Conservation (phyloP, 2,888 invertebrate genomes). For the Drosophila nr. perissopoda region DNA sequence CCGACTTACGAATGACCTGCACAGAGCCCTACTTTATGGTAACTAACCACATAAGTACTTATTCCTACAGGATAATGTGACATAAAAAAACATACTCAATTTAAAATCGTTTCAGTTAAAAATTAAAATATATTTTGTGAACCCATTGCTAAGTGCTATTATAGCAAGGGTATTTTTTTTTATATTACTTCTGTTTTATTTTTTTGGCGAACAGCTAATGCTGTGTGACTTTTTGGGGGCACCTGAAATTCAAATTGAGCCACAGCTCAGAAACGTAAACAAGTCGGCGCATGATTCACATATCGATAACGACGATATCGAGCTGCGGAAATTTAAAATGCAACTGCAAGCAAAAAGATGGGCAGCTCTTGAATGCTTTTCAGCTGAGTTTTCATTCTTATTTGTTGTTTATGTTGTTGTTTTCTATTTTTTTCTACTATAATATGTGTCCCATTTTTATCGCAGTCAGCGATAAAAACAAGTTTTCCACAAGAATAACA, state of each 20-base stretch:
- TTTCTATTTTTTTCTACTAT: conserved; percentile 20
- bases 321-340: conserved; percentile 18
- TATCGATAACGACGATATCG: conserved; percentile 50
- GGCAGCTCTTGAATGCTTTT: conserved; percentile 9
- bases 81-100: not conserved
- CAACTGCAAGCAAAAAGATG: conserved; percentile 25
- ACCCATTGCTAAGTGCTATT: not conserved
- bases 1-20: conserved; percentile 1
- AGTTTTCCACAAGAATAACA: conserved; percentile 62
- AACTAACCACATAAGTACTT: not conserved
- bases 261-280: conserved; percentile 34
- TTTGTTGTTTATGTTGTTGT: conserved; percentile 11
- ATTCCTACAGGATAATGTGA: not conserved
- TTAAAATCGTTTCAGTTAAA: not conserved
- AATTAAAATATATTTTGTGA: not conserved
- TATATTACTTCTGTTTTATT: not conserved
- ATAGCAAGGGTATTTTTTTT: not conserved
- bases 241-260: conserved; percentile 30
- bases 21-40: not conserved
- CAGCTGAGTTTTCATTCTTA: conserved; percentile 48
- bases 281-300: conserved; percentile 44
- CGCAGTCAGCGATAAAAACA: conserved; percentile 67
- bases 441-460: conserved; percentile 70
- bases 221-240: conserved; percentile 6
- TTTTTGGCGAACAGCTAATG: not conserved